Conservation (phyloP, 2,797 vertebrate species). For the Gila robusta region DNA sequence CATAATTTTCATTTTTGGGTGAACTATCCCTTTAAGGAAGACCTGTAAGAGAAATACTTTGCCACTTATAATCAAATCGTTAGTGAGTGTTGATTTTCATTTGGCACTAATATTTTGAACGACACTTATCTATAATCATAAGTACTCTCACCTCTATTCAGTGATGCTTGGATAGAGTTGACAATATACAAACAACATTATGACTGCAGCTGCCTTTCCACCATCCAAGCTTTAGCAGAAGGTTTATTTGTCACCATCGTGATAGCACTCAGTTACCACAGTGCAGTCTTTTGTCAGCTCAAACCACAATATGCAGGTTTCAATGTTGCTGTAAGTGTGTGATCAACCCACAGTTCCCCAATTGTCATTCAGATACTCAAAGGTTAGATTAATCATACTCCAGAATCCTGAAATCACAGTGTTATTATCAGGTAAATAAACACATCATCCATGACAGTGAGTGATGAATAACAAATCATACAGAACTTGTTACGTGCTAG, state of each 20-base stretch:
- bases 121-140: background rate
- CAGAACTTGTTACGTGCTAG: background rate
- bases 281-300: conserved; percentile 24
- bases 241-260: conserved; percentile 43
- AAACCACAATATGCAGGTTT: conserved; percentile 44
- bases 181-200: background rate
- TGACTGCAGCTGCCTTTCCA: background rate
- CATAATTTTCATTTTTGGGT: too few species aligned
- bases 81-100: background rate
- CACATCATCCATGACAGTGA: conserved; percentile 31
- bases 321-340: conserved; percentile 37
- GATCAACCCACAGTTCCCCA: conserved; percentile 38
- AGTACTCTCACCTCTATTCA: background rate
- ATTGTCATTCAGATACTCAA: conserved; percentile 45
- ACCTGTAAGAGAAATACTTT: too few species aligned
- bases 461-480: conserved; percentile 43
- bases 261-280: conserved; percentile 19
- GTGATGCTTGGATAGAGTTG: background rate
- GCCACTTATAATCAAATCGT: too few species aligned
- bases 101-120: background rate
- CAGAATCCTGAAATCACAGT: conserved; percentile 26
- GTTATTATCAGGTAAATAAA: conserved; percentile 50
- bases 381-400: conserved; percentile 50
- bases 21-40: too few species aligned
- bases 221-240: conserved; percentile 6